Base-by-base conservation (phyloP, 2,797 vertebrate species). In the Chromobotia macracanthus region DNA sequence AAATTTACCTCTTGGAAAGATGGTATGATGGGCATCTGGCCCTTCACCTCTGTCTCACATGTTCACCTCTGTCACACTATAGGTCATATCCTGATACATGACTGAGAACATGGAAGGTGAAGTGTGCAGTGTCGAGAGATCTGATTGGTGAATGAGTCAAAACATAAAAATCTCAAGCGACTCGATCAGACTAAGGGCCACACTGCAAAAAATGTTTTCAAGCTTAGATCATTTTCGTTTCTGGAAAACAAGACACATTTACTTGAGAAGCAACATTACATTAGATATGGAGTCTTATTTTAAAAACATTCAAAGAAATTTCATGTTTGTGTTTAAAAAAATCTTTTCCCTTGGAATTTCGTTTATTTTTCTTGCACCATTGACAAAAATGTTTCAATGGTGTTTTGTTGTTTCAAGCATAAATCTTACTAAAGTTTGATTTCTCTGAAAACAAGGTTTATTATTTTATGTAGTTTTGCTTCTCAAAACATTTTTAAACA, bases 1-100 rank as follows among this genome's bases (percentile, higher is more conserved):
- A 83, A 82, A 85, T 80, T 85, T 84, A 84, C 64, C 21, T 48
- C 25, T 23, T 51, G 50, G 21, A 69, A 38, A 61, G 60, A 75
- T 75, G 38, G 69, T 46, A 61, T 76, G 61, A 50, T 3, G 9
- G 23, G 66, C 51, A 69, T 65, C 72, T 51, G 51, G 53, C 61
- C 63, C 44, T 75, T 80, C 74, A 79, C 55, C 69, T 38, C 28
- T 68, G 79, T 67, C 73, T 58, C 75, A 68, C 51, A 66, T 35
- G 72, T 58, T 85, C 38, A 16, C 28, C 75, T 71, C 51, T 44
- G 65, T 72, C 41, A 9, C 41, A 9, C 48, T 65, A 21, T 50
- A 46, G 31, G 46, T 70, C 60, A 53, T 46, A 56, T 28, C 31
- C 35, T 65, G 48, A 70, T 70, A 35, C 61, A 77, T 61, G 25